Conservation (phyloP, 2,797 vertebrate genomes). For the Sebastes ruberrimus region DNA sequence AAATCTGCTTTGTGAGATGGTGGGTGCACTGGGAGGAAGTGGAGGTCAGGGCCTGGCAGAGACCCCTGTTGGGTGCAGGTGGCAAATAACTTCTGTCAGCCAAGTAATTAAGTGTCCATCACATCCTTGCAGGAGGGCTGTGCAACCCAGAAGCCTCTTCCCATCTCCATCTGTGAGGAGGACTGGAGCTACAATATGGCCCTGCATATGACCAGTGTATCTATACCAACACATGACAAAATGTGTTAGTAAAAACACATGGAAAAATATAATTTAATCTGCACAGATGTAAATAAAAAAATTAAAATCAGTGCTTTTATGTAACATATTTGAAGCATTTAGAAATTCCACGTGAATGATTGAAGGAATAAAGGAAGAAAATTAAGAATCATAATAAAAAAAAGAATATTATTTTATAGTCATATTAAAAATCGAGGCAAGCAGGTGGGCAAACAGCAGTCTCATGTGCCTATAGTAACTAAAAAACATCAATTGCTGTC, state of each 20-base stretch:
- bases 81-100: conserved; percentile 79
- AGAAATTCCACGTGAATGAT: background rate
- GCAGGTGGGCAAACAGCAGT: background rate
- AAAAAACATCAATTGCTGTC: background rate
- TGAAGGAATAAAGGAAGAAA: background rate
- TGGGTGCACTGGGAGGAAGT: conserved; percentile 66
- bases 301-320: background rate
- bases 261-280: background rate
- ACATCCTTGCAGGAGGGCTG: conserved; percentile 75
- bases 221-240: conserved; percentile 12
- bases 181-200: conserved; percentile 70
- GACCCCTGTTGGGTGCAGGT: conserved; percentile 80
- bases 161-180: conserved; percentile 76
- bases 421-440: background rate
- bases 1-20: conserved; percentile 64
- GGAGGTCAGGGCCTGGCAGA: conserved; percentile 77
- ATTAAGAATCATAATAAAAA: background rate
- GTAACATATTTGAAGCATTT: background rate
- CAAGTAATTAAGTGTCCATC: conserved; percentile 85
- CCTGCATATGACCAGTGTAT: conserved; percentile 39
- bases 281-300: background rate
- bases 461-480: background rate
- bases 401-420: background rate
- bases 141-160: conserved; percentile 66
- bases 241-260: background rate